Evolutionary conservation across 2,888 invertebrate species (phyloP).

Genomic region (Elysia crispata): DNA sequence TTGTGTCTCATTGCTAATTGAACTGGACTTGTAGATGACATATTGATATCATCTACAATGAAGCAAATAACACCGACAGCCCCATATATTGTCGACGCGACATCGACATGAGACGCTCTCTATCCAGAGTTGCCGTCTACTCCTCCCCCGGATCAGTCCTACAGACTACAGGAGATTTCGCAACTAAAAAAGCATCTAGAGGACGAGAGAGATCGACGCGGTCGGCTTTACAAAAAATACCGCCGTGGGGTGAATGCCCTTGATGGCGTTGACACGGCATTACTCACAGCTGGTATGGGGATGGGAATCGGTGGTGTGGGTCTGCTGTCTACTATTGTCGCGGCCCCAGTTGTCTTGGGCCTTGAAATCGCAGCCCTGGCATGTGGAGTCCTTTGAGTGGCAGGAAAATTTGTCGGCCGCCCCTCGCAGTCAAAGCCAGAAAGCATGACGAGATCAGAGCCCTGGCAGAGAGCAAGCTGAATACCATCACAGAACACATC

Average conservation of each 20-base stretch:
- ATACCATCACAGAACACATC: conserved; percentile 32
- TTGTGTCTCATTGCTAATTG: too few species aligned
- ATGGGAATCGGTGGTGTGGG: conserved; percentile 15
- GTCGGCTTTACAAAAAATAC: conserved; percentile 19
- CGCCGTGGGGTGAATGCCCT: neutral
- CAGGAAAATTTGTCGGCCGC: conserved; percentile 3
- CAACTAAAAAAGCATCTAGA: conserved; percentile 13
- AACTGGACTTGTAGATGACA: too few species aligned
- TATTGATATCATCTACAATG: too few species aligned
- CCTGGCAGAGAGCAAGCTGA: conserved; percentile 44
- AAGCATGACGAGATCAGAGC: conserved; percentile 46
- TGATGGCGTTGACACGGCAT: conserved; percentile 1
- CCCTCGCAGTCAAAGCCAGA: conserved; percentile 36
- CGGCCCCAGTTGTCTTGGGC: conserved; percentile 21
- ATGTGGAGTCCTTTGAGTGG: conserved; percentile 6
- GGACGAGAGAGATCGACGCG: conserved; percentile 9
- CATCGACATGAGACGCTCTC: too few species aligned
- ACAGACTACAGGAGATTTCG: too few species aligned
- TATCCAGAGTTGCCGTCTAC: too few species aligned
- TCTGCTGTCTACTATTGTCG: conserved; percentile 24
- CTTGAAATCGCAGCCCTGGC: conserved; percentile 18
- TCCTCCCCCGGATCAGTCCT: neutral
- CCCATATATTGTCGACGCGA: too few species aligned
- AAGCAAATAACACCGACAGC: too few species aligned
- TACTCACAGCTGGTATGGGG: conserved; percentile 3